Conservation (phyloP, 2,888 invertebrate species). For the Philereme vetulata region DNA sequence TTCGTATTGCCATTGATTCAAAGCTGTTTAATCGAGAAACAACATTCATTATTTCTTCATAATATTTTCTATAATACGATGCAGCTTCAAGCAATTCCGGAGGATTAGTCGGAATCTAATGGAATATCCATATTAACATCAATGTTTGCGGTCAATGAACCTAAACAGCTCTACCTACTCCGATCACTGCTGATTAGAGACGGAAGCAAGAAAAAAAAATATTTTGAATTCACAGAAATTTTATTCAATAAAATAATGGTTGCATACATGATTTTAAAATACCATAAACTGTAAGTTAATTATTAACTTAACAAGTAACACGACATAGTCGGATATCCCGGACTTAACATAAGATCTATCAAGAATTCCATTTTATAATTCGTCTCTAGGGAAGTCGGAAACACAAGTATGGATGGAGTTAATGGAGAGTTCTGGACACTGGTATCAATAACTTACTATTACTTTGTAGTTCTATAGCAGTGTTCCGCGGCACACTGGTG, state of each 20-base stretch:
- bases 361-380: conserved; percentile 17
- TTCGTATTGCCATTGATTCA: too few relatives aligned
- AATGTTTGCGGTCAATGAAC: too few relatives aligned
- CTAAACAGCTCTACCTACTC: too few relatives aligned
- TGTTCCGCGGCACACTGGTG: too few relatives aligned
- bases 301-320: conserved; percentile 43
- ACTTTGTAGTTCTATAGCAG: conserved; percentile 52
- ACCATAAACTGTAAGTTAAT: conserved; percentile 50
- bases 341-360: conserved; percentile 21
- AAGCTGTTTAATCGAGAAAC: too few relatives aligned
- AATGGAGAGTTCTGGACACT: conserved; percentile 14
- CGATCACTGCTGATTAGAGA: too few relatives aligned
- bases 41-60: too few relatives aligned
- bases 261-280: conserved; percentile 57
- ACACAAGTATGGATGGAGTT: conserved; percentile 8
- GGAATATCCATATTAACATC: too few relatives aligned
- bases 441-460: conserved; percentile 44
- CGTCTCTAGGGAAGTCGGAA: conserved; percentile 13
- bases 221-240: conserved; percentile 67
- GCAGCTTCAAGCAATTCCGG: too few relatives aligned
- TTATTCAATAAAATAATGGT: conserved; percentile 61
- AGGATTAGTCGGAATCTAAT: too few relatives aligned
- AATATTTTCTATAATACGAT: too few relatives aligned
- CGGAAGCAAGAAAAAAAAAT: conserved; percentile 31
- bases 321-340: conserved; percentile 23